A percentile compares a stretch with the other conserved stretches of the same genome.
Evolutionary conservation across 2,797 vertebrate genomes (phyloP).

Genomic region (Agapornis canus): DNA sequence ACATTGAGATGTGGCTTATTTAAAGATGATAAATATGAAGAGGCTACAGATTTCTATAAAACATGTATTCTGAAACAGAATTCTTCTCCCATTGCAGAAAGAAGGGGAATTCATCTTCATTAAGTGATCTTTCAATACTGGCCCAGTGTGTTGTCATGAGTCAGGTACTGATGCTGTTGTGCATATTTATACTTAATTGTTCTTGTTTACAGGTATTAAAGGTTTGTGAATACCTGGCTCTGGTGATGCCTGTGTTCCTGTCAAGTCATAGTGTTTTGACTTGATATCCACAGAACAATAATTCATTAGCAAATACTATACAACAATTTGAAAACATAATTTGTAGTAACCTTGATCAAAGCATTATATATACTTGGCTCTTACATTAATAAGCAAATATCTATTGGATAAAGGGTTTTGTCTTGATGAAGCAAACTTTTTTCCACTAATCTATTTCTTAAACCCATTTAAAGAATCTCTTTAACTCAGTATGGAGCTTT

Average conservation of each 20-base stretch:
- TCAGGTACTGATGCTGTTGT: conserved; percentile 58
- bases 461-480: background rate
- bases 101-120: conserved; percentile 76
- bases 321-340: background rate
- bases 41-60: background rate
- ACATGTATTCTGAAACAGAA: background rate
- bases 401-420: background rate
- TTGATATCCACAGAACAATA: background rate
- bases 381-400: background rate
- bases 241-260: background rate
- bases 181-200: background rate
- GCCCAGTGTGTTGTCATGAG: conserved; percentile 72
- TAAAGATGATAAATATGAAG: background rate
- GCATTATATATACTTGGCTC: background rate
- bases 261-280: background rate
- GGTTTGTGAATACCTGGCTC: background rate
- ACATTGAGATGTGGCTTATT: background rate
- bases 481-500: background rate
- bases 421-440: background rate
- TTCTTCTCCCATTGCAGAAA: conserved; percentile 60
- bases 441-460: background rate
- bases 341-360: background rate
- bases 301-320: background rate
- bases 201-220: background rate
- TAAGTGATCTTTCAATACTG: conserved; percentile 79